Percentiles rank a stretch among this genome's conserved stretches.
Evolutionary conservation across 2,888 invertebrate genomes (phyloP).

Genomic region (Drosophila meridionalis): DNA sequence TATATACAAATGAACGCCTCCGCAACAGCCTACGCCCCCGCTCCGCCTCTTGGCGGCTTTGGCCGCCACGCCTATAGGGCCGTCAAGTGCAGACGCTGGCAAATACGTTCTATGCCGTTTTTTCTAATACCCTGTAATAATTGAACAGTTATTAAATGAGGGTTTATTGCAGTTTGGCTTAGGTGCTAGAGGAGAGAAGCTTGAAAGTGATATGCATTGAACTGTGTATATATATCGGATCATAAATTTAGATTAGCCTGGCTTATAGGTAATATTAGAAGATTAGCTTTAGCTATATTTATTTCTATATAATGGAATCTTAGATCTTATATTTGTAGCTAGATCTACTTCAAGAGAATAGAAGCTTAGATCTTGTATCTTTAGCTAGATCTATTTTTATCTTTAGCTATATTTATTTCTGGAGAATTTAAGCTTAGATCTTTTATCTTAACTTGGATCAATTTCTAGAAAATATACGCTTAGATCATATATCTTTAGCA

Average conservation of each 20-base stretch:
- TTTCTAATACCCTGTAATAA: conserved; percentile 17
- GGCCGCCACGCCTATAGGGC: conserved; percentile 39
- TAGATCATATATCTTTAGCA: not conserved
- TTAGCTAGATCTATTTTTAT: not conserved
- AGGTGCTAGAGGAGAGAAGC: not conserved
- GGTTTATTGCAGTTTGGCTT: not conserved
- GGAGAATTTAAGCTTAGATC: too few species aligned
- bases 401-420: too few species aligned
- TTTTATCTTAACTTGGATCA: too few species aligned
- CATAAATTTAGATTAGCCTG: not conserved
- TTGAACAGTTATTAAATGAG: not conserved
- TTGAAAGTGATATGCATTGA: too few species aligned
- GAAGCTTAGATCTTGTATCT: not conserved
- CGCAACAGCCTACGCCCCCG: conserved; percentile 39
- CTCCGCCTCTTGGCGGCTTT: not conserved
- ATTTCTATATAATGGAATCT: too few species aligned
- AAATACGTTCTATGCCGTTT: conserved; percentile 62
- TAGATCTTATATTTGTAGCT: too few species aligned
- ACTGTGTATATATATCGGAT: not conserved
- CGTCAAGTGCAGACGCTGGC: conserved; percentile 79
- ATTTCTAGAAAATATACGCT: not conserved
- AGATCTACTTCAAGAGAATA: too few species aligned
- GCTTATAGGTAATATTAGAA: not conserved
- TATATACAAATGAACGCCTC: conserved; percentile 81
- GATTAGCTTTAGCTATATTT: not conserved